Base-by-base conservation (phyloP, 2,888 invertebrate species). In the Pterostichus niger region DNA sequence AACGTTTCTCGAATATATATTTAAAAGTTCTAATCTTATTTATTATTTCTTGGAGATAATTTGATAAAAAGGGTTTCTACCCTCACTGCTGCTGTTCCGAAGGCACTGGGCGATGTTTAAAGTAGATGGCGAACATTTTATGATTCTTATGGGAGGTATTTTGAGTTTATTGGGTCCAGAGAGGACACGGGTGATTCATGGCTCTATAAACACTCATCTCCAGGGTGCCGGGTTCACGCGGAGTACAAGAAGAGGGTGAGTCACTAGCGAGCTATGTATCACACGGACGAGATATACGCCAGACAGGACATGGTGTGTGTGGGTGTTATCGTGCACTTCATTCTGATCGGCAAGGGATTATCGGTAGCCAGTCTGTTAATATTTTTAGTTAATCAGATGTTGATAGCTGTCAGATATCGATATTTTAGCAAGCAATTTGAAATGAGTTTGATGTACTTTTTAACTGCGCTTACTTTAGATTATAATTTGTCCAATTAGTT, bases 181-280 rank as follows among this genome's bases (percentile, higher is more conserved):
- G 49, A 75, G 75, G 49, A 46, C 24, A n/a, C 31, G 15, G 49
- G 15, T 75, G 75, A 75, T 75, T 75, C 75, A 75, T 49, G 6
- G 75, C 49, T 33, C 52, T 75, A 75, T 75, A 75, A 75, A 75
- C 75, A 52, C 75, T 52, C 64, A 64, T 64, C 75, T 75, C 75
- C 15, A 33, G 75, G 49, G 75, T 75, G 15, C n/a, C n/a, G 49
- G 24, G 46, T 46, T 44, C 17, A 17, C n/a, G 31, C 46, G 24
- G 24, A 24, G 59, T 10, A 59, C 56, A 56, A 7, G 59, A 59
- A n/a, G 17, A 31, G 64, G 31, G 35, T 31, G 64, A 64, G 9
- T 40, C 40, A 40, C 40, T 9, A 40, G 40, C 9, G 40, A 40
- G 40, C 40, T 6, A 40, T 40, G 40, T 6, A 40, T 40, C 40